These are phyloP conservation scores for Barbus barbus DNA, from an alignment of 2,113 vertebrate species.

Conservation along the genomic window DNA sequence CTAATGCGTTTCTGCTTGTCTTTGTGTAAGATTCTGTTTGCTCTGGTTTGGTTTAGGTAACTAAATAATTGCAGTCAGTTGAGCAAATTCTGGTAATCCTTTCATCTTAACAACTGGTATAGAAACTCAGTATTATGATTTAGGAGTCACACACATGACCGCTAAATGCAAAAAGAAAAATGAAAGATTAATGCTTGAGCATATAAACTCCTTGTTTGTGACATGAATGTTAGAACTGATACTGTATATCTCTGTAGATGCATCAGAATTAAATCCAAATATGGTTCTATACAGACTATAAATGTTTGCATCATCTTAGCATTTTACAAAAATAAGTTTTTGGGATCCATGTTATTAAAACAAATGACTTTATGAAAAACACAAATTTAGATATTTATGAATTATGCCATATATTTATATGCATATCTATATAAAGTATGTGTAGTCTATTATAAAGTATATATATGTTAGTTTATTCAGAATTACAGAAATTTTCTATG, in stretches of 20 bases:
- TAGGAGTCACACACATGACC: neutral
- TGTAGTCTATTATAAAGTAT: slow-evolving; percentile 18
- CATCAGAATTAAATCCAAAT: neutral
- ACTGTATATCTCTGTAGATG: slow-evolving; percentile 13
- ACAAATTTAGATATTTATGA: slow-evolving; percentile 23
- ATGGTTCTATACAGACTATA: neutral
- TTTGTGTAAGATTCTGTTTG: neutral
- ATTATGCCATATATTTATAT: neutral
- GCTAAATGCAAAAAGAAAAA: neutral
- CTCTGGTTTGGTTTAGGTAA: neutral
- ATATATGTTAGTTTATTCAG: neutral
- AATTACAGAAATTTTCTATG: neutral
- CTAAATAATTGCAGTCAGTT: neutral
- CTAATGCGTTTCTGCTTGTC: neutral
- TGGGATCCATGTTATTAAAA: neutral
- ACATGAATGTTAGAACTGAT: neutral
- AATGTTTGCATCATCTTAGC: neutral
- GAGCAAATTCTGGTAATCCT: neutral
- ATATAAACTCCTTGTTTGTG: slow-evolving; percentile 14
- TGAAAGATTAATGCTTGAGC: neutral
- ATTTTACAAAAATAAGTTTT: slow-evolving; percentile 3
- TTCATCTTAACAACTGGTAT: neutral
- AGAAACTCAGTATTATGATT: neutral
- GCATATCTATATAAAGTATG: slow-evolving; percentile 13
- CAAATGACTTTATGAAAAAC: neutral